Conservation (phyloP, 35 echinoderm and acorn worm genomes). For the Hemicentrotus pulcherrimus region DNA sequence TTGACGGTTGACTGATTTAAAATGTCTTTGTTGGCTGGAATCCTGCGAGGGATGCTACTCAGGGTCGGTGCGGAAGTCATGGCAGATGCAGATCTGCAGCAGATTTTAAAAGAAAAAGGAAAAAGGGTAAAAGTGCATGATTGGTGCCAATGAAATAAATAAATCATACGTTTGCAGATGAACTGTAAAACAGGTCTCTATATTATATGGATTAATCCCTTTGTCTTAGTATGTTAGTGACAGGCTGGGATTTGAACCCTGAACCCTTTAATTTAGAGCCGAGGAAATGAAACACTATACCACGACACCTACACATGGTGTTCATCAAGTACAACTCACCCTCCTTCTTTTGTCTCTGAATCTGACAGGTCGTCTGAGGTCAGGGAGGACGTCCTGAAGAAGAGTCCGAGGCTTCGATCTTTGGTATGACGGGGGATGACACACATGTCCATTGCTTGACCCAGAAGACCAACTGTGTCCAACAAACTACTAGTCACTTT, state of each 20-base stretch:
- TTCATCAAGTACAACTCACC: neutral
- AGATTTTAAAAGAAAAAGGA: neutral
- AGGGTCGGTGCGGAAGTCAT: neutral
- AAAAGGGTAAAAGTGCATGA: neutral
- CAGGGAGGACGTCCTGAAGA: neutral
- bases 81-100: neutral
- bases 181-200: too few relatives aligned
- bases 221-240: too few relatives aligned
- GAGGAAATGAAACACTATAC: too few relatives aligned
- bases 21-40: neutral
- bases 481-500: slow-evolving; percentile 54
- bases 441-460: slow-evolving; percentile 56
- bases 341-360: neutral
- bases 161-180: too few relatives aligned
- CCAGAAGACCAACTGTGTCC: slow-evolving; percentile 46
- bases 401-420: slow-evolving; percentile 37
- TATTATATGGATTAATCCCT: too few relatives aligned
- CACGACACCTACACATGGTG: too few relatives aligned
- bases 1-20: neutral
- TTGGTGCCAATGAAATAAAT: neutral
- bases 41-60: neutral
- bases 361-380: slow-evolving; percentile 38
- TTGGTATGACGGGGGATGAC: neutral
- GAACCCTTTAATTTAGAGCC: too few relatives aligned
- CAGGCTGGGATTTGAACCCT: too few relatives aligned